These are phyloP conservation scores for Spinibarbus caldwelli DNA, from an alignment of 2,797 vertebrate genomes.

Conservation along the genomic window DNA sequence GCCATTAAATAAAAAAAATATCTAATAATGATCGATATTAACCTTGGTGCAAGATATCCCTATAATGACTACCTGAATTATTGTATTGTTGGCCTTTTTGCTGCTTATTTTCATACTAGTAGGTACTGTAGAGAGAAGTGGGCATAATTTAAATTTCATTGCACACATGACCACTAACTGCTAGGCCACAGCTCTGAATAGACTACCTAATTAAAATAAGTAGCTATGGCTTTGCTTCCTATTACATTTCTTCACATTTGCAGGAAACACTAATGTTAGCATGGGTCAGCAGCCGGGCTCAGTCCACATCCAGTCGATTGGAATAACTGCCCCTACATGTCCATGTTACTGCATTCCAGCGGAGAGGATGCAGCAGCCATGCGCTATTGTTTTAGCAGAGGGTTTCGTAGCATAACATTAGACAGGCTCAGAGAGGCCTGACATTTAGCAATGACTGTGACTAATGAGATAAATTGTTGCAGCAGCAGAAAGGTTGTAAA, in stretches of 20 bases:
- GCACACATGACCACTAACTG: neutral
- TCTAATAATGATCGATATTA: neutral
- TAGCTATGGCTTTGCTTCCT: neutral
- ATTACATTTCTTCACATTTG: constrained; percentile 4
- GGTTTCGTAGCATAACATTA: constrained; percentile 49
- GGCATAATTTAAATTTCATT: neutral
- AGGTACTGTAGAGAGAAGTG: neutral
- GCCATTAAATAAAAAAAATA: neutral
- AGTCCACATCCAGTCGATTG: neutral
- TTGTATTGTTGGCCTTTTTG: neutral
- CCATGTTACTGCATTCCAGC: neutral
- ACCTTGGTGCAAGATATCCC: neutral
- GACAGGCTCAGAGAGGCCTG: constrained; percentile 52
- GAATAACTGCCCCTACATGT: neutral
- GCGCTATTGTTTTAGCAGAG: constrained; percentile 39
- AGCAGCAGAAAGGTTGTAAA: constrained; percentile 58
- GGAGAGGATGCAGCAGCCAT: neutral
- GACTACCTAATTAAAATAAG: neutral
- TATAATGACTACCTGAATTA: neutral
- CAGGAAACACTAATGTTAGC: neutral
- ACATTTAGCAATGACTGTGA: constrained; percentile 62
- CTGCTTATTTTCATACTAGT: neutral
- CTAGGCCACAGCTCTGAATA: neutral
- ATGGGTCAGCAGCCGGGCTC: neutral
- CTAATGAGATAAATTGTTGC: constrained; percentile 65